Base-by-base conservation (phyloP, 2,113 vertebrate genomes). In the Prinia subflava region DNA sequence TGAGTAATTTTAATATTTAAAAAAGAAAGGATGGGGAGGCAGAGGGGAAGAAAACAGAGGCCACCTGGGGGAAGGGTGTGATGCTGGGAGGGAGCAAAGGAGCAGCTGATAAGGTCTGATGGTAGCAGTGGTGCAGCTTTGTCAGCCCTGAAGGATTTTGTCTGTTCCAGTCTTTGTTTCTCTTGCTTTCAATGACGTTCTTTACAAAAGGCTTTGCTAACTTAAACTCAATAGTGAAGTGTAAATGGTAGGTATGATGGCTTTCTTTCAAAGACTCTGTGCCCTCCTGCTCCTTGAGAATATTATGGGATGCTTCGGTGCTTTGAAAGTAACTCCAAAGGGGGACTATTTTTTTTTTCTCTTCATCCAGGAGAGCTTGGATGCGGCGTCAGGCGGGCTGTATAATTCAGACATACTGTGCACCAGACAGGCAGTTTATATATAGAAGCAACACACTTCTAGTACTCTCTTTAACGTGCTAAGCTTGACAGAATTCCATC, bases 401-500 rank as follows among this genome's bases (percentile, higher is more conserved):
- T 84, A 2, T 68, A 56, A 44, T 60, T 90, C 22, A 65, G 68
- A 52, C 62, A 44, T 21, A 25, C 52, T 52, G 46, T 39, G 35
- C 27, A 65, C 63, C 70, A 88, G 78, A 24, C 44, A 92, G 20
- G 59, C 39, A 20, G 50, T 71, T 89, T 91, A 92, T 87, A 89
- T 87, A 78, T 91, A 92, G 95, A 60, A 88, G 16, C 69, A 68
- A 4, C 81, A 56, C 12, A 4, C 68, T 91, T 60, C 30, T 75
- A 13, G 39, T 88, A 5, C 31, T 47, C n/a, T 60, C 62, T 78
- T 71, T 65, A 93, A 81, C 7, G 8, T 95, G 77, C 71, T 87
- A 91, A 94, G 83, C 89, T 90, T 83, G 59, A 90, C 76, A 93
- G 76, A 83, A 68, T 92, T 87, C 86, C 37, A n/a, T 52, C 33